These are phyloP conservation scores for Leucophenga varia DNA, from an alignment of 1,140 invertebrate species.

Conservation along the genomic window DNA sequence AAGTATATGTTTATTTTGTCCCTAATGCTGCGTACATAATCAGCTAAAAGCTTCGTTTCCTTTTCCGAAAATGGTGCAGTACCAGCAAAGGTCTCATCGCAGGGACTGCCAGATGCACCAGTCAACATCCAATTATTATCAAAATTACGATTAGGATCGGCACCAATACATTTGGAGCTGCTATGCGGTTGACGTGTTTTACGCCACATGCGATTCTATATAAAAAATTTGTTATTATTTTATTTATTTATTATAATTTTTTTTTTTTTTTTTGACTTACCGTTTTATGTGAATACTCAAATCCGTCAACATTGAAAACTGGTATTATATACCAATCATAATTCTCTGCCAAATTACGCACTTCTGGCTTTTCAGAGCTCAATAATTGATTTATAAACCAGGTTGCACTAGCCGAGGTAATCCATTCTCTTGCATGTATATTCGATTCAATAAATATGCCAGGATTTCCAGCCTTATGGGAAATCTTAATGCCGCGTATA, in stretches of 20 bases:
- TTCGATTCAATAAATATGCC: constrained; percentile 62
- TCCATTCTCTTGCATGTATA: constrained; percentile 62
- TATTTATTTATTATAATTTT: background rate
- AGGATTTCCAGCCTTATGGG: constrained; percentile 59
- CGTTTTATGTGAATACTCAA: constrained; percentile 61
- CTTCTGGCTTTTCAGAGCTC: constrained; percentile 34
- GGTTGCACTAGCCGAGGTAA: constrained; percentile 61
- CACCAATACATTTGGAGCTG: constrained; percentile 60
- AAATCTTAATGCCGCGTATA: constrained; percentile 65
- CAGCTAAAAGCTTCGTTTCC: constrained; percentile 66
- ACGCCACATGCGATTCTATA: constrained; percentile 60
- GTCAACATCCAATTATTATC: constrained; percentile 64
- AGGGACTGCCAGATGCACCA: constrained; percentile 55
- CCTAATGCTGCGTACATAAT: constrained; percentile 60
- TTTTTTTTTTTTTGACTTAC: constrained; percentile 38
- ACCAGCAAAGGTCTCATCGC: constrained; percentile 71
- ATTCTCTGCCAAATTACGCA: constrained; percentile 54
- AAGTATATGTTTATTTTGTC: constrained; percentile 59
- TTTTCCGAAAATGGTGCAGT: constrained; percentile 71
- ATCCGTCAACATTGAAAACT: constrained; percentile 74
- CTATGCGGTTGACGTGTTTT: constrained; percentile 57
- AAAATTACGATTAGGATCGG: constrained; percentile 72
- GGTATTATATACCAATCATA: constrained; percentile 71
- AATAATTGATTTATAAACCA: constrained; percentile 62
- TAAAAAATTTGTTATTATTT: too few species aligned